Evolutionary conservation across 1,140 invertebrate genomes (phyloP).

Genomic region (Agrilus planipennis): DNA sequence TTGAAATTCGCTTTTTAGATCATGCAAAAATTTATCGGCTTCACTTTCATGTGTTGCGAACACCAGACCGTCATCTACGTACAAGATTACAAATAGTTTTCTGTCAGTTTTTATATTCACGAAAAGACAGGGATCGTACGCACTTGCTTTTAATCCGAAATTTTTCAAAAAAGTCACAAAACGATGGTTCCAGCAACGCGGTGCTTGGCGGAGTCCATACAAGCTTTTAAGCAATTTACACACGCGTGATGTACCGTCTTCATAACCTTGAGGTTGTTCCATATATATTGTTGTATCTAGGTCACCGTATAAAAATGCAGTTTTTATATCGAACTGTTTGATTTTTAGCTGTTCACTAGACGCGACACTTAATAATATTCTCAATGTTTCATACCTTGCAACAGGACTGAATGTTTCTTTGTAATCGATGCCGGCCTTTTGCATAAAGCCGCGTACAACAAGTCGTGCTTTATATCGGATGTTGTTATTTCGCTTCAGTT

Average conservation of each 20-base stretch:
- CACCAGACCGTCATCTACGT: conserved; percentile 22
- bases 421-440: conserved; percentile 31
- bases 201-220: conserved; percentile 37
- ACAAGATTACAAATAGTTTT: conserved; percentile 14
- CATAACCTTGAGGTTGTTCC: conserved; percentile 29
- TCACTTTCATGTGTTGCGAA: conserved; percentile 7
- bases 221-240: conserved; percentile 29
- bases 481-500: conserved; percentile 5
- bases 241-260: conserved; percentile 13
- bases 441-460: conserved; percentile 31
- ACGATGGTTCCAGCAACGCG: conserved; percentile 30
- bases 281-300: conserved; percentile 36
- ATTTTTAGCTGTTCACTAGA: conserved; percentile 8
- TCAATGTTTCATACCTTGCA: conserved; percentile 18
- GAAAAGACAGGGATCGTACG: conserved; percentile 14
- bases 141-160: background rate
- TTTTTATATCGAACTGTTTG: conserved; percentile 26
- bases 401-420: conserved; percentile 31
- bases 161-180: conserved; percentile 4
- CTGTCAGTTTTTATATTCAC: background rate
- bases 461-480: conserved; percentile 19
- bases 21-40: conserved; percentile 1
- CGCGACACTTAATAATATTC: conserved; percentile 16
- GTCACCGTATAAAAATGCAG: conserved; percentile 32
- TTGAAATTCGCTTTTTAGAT: conserved; percentile 11